A percentile compares a stretch with the other conserved stretches of the same genome.
phyloP scores from a whole-genome alignment of 2,113 vertebrate species.

The Colinus virginianus region DNA sequence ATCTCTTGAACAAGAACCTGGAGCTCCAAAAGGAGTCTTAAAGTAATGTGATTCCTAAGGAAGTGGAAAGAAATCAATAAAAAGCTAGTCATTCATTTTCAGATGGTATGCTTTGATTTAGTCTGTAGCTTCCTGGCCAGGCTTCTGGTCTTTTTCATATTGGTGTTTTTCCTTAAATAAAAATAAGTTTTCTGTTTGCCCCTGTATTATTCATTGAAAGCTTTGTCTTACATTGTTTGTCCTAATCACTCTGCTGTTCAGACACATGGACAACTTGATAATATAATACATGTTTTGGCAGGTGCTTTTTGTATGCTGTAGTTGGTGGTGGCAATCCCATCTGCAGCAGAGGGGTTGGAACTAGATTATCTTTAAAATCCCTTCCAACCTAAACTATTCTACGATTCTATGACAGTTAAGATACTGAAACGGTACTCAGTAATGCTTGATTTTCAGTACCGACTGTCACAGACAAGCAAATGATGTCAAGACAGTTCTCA shows the following conservation, averaged over 20 bases:
- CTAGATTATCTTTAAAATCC: too few species aligned
- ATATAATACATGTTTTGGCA: too few species aligned
- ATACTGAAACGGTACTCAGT: background rate
- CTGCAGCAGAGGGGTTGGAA: too few species aligned
- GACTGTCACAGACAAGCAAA: background rate
- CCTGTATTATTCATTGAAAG: too few species aligned
- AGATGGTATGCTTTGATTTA: background rate
- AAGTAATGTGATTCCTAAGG: constrained; percentile 30
- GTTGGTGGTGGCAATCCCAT: too few species aligned
- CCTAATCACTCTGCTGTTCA: too few species aligned
- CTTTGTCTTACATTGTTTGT: too few species aligned
- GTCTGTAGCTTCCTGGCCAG: background rate
- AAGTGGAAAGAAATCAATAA: constrained; percentile 57
- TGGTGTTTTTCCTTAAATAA: too few species aligned
- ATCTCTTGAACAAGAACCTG: constrained; percentile 6
- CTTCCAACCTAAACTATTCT: too few species aligned
- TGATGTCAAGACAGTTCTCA: background rate
- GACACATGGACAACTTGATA: too few species aligned
- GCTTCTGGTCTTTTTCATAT: background rate
- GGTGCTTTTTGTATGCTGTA: too few species aligned
- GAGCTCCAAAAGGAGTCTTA: background rate
- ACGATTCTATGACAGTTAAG: background rate
- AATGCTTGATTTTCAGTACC: background rate
- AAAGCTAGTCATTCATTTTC: constrained; percentile 51
- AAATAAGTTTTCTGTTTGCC: too few species aligned